Percentiles rank a stretch among this genome's conserved stretches.
Conservation (phyloP, 1,140 invertebrate genomes). For the Agrypnia vestita region DNA sequence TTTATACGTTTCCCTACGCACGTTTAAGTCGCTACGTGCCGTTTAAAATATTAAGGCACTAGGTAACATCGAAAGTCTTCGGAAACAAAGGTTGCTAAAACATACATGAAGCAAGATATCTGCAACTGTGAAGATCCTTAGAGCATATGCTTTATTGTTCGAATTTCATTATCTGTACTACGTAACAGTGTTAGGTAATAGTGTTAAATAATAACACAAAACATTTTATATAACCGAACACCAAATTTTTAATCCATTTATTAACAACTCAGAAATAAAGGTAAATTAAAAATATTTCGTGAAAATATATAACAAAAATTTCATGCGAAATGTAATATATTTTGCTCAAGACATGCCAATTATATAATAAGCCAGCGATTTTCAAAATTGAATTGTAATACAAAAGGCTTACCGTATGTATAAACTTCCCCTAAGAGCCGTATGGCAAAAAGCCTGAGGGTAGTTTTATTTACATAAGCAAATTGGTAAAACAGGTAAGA, state of each 20-base stretch:
- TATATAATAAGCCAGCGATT: constrained; percentile 15
- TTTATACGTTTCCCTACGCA: constrained; percentile 36
- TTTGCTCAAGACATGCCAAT: neutral
- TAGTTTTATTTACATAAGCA: constrained; percentile 62
- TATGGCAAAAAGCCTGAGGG: constrained; percentile 47
- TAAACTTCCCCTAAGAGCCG: constrained; percentile 39
- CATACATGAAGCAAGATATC: neutral
- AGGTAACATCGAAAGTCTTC: constrained; percentile 9
- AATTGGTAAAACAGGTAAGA: constrained; percentile 62
- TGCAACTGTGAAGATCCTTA: neutral
- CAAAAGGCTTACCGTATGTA: constrained; percentile 49
- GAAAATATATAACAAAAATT: neutral
- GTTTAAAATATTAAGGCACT: constrained; percentile 27
- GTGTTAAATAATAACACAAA: no score
- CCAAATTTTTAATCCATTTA: no score
- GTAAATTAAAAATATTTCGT: no score
- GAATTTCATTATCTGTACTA: no score
- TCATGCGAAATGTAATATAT: neutral
- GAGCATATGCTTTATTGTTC: neutral
- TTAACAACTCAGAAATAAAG: no score
- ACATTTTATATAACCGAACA: no score
- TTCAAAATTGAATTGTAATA: constrained; percentile 59
- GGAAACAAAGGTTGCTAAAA: constrained; percentile 34
- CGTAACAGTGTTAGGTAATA: no score
- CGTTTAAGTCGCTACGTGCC: constrained; percentile 39